phyloP scores from a whole-genome alignment of 2,113 vertebrate genomes.

The Patagioenas fasciata region DNA sequence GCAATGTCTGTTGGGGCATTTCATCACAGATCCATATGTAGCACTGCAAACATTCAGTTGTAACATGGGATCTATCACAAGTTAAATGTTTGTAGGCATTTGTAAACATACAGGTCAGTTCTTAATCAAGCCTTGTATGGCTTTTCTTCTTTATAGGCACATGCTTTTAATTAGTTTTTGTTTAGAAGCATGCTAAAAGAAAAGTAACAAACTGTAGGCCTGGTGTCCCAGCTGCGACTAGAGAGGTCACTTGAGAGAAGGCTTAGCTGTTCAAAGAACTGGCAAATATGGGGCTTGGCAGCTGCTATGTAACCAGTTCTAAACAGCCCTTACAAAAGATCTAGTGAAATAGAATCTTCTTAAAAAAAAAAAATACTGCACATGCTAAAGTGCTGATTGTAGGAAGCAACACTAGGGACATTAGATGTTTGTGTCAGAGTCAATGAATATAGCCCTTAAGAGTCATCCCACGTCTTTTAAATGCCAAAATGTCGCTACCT shows the following conservation, averaged over 20 bases:
- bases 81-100: background rate
- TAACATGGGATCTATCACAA: background rate
- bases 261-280: conserved; percentile 23
- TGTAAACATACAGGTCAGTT: background rate
- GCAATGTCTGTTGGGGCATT: background rate
- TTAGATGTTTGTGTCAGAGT: background rate
- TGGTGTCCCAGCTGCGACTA: background rate
- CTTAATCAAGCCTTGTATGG: background rate
- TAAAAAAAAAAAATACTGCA: background rate
- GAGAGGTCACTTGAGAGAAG: conserved; percentile 16
- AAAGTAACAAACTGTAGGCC: background rate
- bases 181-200: background rate
- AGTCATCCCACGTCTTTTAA: background rate
- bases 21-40: background rate
- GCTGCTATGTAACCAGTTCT: background rate
- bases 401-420: background rate
- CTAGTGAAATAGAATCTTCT: conserved; percentile 6
- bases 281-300: conserved; percentile 14
- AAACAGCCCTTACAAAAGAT: conserved; percentile 6
- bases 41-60: background rate
- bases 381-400: background rate
- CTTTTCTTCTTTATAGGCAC: background rate
- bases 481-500: background rate
- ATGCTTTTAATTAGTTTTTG: background rate
- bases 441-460: background rate